Percentiles rank a stretch among this genome's conserved stretches.
These are phyloP conservation scores for Leptopilina boulardi DNA, from an alignment of 1,140 invertebrate species.

Conservation along the genomic window DNA sequence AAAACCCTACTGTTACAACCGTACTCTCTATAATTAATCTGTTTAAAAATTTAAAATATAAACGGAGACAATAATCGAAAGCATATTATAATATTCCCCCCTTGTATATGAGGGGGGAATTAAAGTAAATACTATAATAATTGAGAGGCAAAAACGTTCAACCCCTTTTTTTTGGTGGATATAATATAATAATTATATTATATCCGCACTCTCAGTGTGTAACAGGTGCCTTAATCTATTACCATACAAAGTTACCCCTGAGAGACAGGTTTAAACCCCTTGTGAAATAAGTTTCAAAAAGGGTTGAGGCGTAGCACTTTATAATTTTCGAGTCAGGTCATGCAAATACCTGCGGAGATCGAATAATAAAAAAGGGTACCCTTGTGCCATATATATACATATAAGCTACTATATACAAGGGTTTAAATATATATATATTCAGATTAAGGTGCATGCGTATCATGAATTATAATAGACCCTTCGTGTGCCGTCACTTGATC, in stretches of 20 bases:
- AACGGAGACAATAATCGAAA: no score
- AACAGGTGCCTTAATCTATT: slow-evolving; percentile 56
- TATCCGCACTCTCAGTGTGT: slow-evolving; percentile 19
- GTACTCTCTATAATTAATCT: no score
- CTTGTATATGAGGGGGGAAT: no score
- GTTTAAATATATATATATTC: slow-evolving; percentile 63
- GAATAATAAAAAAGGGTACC: slow-evolving; percentile 68
- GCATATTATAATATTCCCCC: no score
- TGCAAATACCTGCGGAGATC: slow-evolving; percentile 68
- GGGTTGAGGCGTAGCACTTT: slow-evolving; percentile 61
- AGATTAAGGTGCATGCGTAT: slow-evolving; percentile 67
- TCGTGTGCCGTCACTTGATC: slow-evolving; percentile 56
- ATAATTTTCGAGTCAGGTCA: slow-evolving; percentile 51
- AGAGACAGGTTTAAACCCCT: slow-evolving; percentile 45
- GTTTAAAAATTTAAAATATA: no score
- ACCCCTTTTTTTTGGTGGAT: slow-evolving; percentile 44
- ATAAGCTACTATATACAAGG: slow-evolving; percentile 38
- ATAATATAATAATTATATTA: slow-evolving; percentile 46
- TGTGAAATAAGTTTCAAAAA: slow-evolving; percentile 61
- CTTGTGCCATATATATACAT: no score
- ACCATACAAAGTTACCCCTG: slow-evolving; percentile 62
- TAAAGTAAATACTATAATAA: slow-evolving; percentile 34
- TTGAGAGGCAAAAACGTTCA: slow-evolving; percentile 35
- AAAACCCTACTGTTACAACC: no score
- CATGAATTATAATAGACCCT: slow-evolving; percentile 58